These are phyloP conservation scores for Carposina sasakii DNA, from an alignment of 1,140 invertebrate species.

Conservation along the genomic window DNA sequence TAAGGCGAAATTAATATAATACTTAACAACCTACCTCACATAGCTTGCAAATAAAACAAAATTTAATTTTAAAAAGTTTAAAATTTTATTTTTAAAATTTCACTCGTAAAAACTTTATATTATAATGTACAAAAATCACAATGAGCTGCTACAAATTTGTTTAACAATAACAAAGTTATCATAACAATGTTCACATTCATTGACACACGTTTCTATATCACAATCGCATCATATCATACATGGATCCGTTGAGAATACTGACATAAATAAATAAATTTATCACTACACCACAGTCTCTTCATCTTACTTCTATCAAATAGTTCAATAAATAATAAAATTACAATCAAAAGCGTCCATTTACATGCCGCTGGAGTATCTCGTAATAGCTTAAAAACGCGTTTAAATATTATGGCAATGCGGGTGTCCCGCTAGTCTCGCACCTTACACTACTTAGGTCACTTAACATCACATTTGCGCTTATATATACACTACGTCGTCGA, in stretches of 20 bases:
- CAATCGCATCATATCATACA: slow-evolving; percentile 28
- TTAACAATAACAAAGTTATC: too few species aligned
- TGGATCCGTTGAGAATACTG: slow-evolving; percentile 56
- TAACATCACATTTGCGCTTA: slow-evolving; percentile 72
- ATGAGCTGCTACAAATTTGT: too few species aligned
- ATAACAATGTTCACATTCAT: slow-evolving; percentile 41
- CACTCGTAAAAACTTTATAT: slow-evolving; percentile 37
- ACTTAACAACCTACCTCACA: too few species aligned
- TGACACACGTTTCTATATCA: too few species aligned
- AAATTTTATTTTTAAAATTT: slow-evolving; percentile 41
- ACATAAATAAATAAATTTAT: slow-evolving; percentile 68
- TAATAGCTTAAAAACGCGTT: slow-evolving; percentile 28
- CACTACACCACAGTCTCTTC: slow-evolving; percentile 63
- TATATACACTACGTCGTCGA: slow-evolving; percentile 53
- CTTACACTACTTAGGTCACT: slow-evolving; percentile 71
- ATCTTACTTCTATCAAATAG: slow-evolving; percentile 16
- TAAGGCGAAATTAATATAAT: too few species aligned
- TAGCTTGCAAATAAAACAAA: slow-evolving; percentile 18
- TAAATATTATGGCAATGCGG: slow-evolving; percentile 68
- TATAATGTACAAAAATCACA: slow-evolving; percentile 54
- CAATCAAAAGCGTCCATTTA: slow-evolving; percentile 42
- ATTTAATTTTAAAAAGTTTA: slow-evolving; percentile 29
- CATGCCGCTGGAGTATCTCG: slow-evolving; percentile 26
- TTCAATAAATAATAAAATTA: slow-evolving; percentile 63
- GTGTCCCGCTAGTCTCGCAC: slow-evolving; percentile 54